A percentile compares a stretch with the other conserved stretches of the same genome.
Evolutionary conservation across 2,888 invertebrate species (phyloP).

Genomic region (Bombylius major): DNA sequence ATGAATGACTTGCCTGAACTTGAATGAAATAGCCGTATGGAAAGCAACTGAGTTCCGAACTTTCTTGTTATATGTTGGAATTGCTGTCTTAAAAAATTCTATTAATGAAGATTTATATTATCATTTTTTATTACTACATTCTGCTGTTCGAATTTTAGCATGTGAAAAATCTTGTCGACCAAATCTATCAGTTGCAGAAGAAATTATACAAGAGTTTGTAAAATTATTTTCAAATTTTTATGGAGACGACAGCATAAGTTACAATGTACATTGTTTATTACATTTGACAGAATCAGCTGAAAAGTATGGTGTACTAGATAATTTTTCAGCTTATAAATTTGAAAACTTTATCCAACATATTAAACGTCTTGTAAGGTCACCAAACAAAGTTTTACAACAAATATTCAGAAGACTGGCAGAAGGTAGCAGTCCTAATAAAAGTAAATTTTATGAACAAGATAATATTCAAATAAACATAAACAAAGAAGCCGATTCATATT

Average conservation of each 20-base stretch:
- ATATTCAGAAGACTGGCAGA: too few species aligned
- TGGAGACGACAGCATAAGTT: background rate
- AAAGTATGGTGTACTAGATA: background rate
- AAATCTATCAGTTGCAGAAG: background rate
- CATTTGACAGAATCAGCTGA: background rate
- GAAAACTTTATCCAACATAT: too few species aligned
- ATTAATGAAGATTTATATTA: slow-evolving; percentile 1
- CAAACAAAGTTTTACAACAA: too few species aligned
- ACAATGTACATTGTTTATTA: too few species aligned
- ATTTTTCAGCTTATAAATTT: too few species aligned
- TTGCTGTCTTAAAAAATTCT: background rate
- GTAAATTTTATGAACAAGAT: too few species aligned
- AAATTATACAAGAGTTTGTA: slow-evolving; percentile 6
- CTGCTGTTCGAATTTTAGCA: background rate
- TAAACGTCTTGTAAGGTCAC: too few species aligned
- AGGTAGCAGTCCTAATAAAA: too few species aligned
- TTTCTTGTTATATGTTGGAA: slow-evolving; percentile 3
- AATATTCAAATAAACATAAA: too few species aligned
- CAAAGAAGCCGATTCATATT: too few species aligned
- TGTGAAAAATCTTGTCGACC: background rate
- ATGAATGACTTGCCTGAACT: too few species aligned
- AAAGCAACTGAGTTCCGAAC: slow-evolving; percentile 5
- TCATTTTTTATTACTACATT: slow-evolving; percentile 4
- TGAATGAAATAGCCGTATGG: background rate
- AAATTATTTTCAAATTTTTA: slow-evolving; percentile 1